Conservation (phyloP, 2,797 vertebrate species). For the Sebastolobus alascanus region DNA sequence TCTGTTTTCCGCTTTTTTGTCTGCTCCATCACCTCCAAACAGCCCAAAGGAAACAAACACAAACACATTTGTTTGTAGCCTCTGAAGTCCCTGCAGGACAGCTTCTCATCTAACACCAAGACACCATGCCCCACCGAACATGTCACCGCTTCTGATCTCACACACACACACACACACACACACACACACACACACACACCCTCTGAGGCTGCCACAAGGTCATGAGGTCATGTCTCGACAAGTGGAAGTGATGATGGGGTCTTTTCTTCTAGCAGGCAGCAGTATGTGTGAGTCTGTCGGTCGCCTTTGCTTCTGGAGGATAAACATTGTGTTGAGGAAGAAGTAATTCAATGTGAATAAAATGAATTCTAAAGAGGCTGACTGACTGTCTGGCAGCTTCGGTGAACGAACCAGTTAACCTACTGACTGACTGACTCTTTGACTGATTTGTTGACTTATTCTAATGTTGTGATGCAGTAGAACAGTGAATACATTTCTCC, state of each 20-base stretch:
- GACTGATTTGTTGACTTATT: not conserved
- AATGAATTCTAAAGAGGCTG: not conserved
- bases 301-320: not conserved
- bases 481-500: not conserved
- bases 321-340: not conserved
- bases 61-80: conserved; percentile 7
- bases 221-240: conserved; percentile 32
- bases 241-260: conserved; percentile 61
- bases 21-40: conserved; percentile 4
- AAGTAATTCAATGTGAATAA: not conserved
- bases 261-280: conserved; percentile 24
- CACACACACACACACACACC: conserved; percentile 25
- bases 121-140: conserved; percentile 36
- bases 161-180: conserved; percentile 10
- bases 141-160: conserved; percentile 34
- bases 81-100: conserved; percentile 48
- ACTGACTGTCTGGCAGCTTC: not conserved
- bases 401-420: too few relatives aligned
- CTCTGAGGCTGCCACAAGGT: conserved; percentile 38
- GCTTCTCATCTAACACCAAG: conserved; percentile 51
- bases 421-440: too few relatives aligned
- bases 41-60: conserved; percentile 13
- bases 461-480: not conserved
- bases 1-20: not conserved
- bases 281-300: not conserved